phyloP scores from a whole-genome alignment of 2,113 vertebrate genomes.

The Odontesthes bonariensis region DNA sequence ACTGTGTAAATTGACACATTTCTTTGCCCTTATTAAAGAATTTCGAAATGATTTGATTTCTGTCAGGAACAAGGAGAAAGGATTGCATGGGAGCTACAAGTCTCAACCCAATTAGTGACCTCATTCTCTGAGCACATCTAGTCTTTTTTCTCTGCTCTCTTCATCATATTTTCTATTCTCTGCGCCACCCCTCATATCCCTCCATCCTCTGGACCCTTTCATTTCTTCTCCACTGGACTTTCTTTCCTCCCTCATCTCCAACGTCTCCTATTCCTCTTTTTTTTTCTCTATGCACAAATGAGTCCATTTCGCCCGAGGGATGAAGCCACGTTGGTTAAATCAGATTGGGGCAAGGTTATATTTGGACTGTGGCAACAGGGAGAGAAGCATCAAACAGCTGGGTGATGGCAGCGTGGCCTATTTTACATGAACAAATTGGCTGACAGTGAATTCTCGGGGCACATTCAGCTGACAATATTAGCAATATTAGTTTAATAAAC shows the following conservation, averaged over 20 bases:
- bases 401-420: conserved; percentile 71
- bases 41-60: conserved; percentile 71
- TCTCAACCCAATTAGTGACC: conserved; percentile 78
- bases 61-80: conserved; percentile 48
- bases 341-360: conserved; percentile 76
- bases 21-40: conserved; percentile 55
- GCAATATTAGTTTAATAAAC: conserved; percentile 54
- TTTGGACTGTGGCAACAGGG: conserved; percentile 66
- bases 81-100: conserved; percentile 59
- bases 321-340: conserved; percentile 65
- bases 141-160: conserved; percentile 21
- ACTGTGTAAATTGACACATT: conserved; percentile 59
- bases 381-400: conserved; percentile 64
- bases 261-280: conserved; percentile 24
- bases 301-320: conserved; percentile 65
- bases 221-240: conserved; percentile 37
- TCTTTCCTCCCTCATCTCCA: conserved; percentile 41
- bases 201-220: conserved; percentile 27
- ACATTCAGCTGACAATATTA: conserved; percentile 44
- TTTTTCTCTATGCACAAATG: conserved; percentile 57
- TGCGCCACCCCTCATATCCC: conserved; percentile 9
- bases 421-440: conserved; percentile 71
- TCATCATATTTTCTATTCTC: conserved; percentile 53
- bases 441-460: conserved; percentile 45
- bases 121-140: conserved; percentile 57